Percentiles rank a stretch among this genome's conserved stretches.
Evolutionary conservation across 2,888 invertebrate genomes (phyloP).

Genomic region (Tenthredo scrophulariae): DNA sequence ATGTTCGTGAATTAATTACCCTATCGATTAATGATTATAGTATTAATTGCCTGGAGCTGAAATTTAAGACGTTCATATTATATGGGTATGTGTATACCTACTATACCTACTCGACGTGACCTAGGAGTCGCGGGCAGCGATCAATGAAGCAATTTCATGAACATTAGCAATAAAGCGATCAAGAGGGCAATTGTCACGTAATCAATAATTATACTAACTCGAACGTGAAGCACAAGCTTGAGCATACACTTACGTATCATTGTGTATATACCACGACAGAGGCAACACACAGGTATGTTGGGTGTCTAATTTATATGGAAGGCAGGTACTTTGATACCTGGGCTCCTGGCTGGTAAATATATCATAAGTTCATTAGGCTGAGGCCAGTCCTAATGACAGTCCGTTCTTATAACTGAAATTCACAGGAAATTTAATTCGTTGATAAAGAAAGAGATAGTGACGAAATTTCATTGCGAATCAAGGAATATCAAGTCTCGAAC

Average conservation of each 20-base stretch:
- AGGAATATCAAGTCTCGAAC: constrained; percentile 2
- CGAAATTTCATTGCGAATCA: neutral
- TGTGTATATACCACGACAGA: neutral
- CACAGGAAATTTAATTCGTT: neutral
- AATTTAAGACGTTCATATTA: constrained; percentile 20
- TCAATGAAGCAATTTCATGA: constrained; percentile 54
- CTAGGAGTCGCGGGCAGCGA: constrained; percentile 25
- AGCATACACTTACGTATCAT: neutral
- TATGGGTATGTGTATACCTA: neutral
- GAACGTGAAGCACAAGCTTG: neutral
- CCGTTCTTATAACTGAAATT: constrained; percentile 15
- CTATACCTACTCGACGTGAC: neutral
- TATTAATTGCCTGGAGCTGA: constrained; percentile 18
- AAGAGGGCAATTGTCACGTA: constrained; percentile 53
- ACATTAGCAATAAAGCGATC: constrained; percentile 53
- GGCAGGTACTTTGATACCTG: constrained; percentile 37
- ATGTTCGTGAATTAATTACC: neutral
- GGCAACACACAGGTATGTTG: neutral
- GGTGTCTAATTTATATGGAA: constrained; percentile 16
- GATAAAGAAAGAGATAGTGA: neutral
- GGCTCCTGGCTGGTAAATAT: constrained; percentile 20
- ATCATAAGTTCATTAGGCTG: constrained; percentile 37
- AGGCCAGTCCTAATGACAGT: constrained; percentile 19
- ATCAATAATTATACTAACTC: constrained; percentile 47
- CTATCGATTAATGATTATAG: constrained; percentile 23